These are phyloP conservation scores for Oxycera nigricornis DNA, from an alignment of 2,888 invertebrate species.

Conservation along the genomic window DNA sequence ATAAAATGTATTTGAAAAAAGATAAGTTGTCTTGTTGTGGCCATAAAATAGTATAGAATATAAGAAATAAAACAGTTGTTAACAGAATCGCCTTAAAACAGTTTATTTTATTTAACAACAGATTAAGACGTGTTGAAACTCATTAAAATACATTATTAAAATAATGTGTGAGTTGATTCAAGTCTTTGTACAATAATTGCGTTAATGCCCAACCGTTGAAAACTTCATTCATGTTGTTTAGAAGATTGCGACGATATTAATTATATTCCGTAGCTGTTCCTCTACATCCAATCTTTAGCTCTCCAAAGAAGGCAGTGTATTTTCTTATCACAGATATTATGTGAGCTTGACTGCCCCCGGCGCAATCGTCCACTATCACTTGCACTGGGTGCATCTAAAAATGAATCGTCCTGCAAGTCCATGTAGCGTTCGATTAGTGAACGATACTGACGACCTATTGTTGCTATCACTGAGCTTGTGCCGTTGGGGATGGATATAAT, in stretches of 20 bases:
- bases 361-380: conserved; percentile 51
- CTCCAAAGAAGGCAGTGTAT: conserved; percentile 60
- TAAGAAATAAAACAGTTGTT: too few relatives aligned
- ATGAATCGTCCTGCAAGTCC: conserved; percentile 57
- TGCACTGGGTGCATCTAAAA: conserved; percentile 41
- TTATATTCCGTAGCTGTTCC: too few relatives aligned
- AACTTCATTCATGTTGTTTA: background rate
- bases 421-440: conserved; percentile 74
- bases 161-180: conserved; percentile 42
- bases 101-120: conserved; percentile 24
- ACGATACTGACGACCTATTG: conserved; percentile 85
- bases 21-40: too few relatives aligned
- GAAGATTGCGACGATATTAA: background rate
- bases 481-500: conserved; percentile 68
- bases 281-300: conserved; percentile 59
- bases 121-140: background rate
- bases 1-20: too few relatives aligned
- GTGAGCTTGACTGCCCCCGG: conserved; percentile 50
- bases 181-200: conserved; percentile 26
- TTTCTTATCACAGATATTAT: conserved; percentile 56
- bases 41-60: too few relatives aligned
- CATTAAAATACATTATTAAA: conserved; percentile 40
- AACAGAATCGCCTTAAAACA: background rate
- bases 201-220: background rate
- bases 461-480: conserved; percentile 69